These are phyloP conservation scores for Pelagia noctiluca DNA, from an alignment of 30 jellyfish, hydroid and myxozoan genomes.

Conservation along the genomic window DNA sequence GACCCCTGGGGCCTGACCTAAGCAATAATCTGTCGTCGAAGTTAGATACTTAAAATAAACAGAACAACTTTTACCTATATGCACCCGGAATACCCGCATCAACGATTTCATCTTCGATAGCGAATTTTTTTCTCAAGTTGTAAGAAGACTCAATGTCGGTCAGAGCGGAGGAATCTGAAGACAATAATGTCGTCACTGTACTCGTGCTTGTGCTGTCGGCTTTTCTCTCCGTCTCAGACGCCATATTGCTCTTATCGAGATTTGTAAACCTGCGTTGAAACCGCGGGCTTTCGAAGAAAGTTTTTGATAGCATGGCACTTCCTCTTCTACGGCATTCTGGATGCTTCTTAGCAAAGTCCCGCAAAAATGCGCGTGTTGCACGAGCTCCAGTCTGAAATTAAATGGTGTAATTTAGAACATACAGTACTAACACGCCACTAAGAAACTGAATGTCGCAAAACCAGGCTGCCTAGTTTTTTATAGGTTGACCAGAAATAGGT, in stretches of 20 bases:
- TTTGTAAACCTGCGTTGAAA: neutral
- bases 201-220: conserved; percentile 36
- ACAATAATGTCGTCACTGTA: conserved; percentile 30
- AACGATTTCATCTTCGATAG: conserved; percentile 48
- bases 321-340: conserved; percentile 94
- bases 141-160: conserved; percentile 21
- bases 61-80: neutral
- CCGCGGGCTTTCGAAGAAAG: conserved; percentile 66
- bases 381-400: conserved; percentile 96
- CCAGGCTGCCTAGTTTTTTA: no score
- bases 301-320: conserved; percentile 91
- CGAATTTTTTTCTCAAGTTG: conserved; percentile 36
- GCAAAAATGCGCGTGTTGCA: conserved; percentile 93
- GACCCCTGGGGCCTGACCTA: no score
- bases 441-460: no score
- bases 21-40: no score
- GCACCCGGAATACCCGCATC: conserved; percentile 10
- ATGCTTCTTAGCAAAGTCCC: conserved; percentile 91
- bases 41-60: no score
- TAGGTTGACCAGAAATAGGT: no score
- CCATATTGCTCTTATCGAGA: neutral
- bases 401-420: neutral
- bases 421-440: no score
- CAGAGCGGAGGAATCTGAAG: conserved; percentile 17
- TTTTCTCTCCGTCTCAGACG: conserved; percentile 16